Percentiles rank a stretch among this genome's conserved stretches.
These are phyloP conservation scores for Phaonia tiefii DNA, from an alignment of 2,888 invertebrate species.

Conservation along the genomic window DNA sequence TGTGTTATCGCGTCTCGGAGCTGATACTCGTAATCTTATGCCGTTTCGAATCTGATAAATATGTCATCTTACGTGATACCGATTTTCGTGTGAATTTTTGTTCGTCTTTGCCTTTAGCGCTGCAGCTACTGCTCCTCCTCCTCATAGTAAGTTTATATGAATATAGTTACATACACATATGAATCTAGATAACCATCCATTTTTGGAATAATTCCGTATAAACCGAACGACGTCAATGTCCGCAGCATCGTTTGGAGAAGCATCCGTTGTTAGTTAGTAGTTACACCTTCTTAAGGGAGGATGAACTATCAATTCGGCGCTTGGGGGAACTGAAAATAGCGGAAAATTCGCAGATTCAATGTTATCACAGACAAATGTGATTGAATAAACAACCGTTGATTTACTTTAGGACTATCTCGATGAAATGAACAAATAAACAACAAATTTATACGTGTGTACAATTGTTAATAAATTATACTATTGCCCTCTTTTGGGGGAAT, in stretches of 20 bases:
- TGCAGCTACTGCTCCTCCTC: background rate
- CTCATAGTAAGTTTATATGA: too few species aligned
- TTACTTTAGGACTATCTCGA: constrained; percentile 25
- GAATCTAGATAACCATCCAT: too few species aligned
- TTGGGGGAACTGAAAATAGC: constrained; percentile 13
- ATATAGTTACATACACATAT: too few species aligned
- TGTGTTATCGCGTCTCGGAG: constrained; percentile 57
- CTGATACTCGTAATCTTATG: constrained; percentile 60
- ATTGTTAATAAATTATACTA: too few species aligned
- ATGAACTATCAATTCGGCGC: too few species aligned
- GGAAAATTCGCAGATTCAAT: background rate
- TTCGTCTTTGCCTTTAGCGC: background rate
- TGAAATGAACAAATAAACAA: constrained; percentile 20
- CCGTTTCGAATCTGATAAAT: constrained; percentile 45
- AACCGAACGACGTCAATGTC: too few species aligned
- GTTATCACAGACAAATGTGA: constrained; percentile 26
- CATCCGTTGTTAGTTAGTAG: too few species aligned
- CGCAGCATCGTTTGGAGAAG: background rate
- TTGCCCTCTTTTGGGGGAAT: too few species aligned
- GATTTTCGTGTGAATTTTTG: background rate
- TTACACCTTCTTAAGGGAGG: too few species aligned
- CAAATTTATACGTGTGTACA: background rate
- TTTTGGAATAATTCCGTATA: too few species aligned
- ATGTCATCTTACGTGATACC: constrained; percentile 22
- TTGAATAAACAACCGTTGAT: constrained; percentile 19